phyloP scores from a whole-genome alignment of 2,797 vertebrate genomes.

The Huso huso region DNA sequence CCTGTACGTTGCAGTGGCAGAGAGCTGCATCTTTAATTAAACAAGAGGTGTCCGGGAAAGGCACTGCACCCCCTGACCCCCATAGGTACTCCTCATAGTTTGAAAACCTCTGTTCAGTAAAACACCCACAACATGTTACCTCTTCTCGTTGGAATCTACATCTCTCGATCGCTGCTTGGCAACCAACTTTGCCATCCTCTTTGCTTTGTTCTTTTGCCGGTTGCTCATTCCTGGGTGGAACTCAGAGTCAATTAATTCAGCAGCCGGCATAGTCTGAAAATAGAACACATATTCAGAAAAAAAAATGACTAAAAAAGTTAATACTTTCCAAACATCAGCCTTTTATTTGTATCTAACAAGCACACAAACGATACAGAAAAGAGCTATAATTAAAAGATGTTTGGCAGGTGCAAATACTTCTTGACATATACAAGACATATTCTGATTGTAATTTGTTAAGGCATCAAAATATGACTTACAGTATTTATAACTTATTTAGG shows the following conservation, averaged over 20 bases:
- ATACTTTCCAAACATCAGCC: neutral
- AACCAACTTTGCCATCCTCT: slow-evolving; percentile 96
- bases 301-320: neutral
- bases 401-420: neutral
- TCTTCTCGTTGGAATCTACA: slow-evolving; percentile 90
- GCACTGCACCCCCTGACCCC: too few relatives aligned
- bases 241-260: slow-evolving; percentile 93
- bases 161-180: slow-evolving; percentile 95
- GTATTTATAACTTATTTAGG: too few relatives aligned
- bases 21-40: too few relatives aligned
- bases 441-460: too few relatives aligned
- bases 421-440: too few relatives aligned
- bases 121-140: slow-evolving; percentile 45
- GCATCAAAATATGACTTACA: too few relatives aligned
- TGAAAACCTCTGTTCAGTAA: too few relatives aligned
- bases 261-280: slow-evolving; percentile 83
- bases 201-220: slow-evolving; percentile 96
- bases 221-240: slow-evolving; percentile 96
- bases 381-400: neutral
- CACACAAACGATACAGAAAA: neutral
- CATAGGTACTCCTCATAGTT: too few relatives aligned
- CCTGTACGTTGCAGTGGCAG: too few relatives aligned
- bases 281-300: neutral
- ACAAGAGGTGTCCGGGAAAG: too few relatives aligned
- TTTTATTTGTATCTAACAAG: neutral